Evolutionary conservation across 2,888 invertebrate species (phyloP).

Genomic region (Caenorhabditis sinica): DNA sequence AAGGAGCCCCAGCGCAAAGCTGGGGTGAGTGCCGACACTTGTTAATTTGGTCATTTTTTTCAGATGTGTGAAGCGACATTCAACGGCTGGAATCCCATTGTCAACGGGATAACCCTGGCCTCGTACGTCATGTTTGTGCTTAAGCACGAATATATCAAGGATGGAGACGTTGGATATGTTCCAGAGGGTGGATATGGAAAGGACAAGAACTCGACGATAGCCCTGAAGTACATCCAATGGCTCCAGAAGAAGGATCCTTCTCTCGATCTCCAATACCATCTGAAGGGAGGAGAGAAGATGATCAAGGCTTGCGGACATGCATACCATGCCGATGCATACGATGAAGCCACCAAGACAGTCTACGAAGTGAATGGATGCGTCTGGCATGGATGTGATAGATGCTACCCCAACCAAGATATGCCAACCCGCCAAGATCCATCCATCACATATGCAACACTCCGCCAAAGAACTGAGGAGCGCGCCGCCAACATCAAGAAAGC

Average conservation of each 20-base stretch:
- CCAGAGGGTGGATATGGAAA: not conserved
- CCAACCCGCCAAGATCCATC: not conserved
- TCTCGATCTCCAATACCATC: not conserved
- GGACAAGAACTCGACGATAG: not conserved
- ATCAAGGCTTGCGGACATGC: not conserved
- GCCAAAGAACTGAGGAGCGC: no score
- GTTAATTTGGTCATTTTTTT: no score
- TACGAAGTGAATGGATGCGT: conserved; percentile 7
- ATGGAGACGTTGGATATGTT: not conserved
- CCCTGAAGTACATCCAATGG: not conserved
- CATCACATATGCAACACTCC: no score
- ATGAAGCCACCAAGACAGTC: not conserved
- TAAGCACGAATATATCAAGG: no score
- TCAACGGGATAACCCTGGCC: no score
- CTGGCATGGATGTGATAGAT: not conserved
- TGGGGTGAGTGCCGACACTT: no score
- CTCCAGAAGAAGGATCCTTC: not conserved
- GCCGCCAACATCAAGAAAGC: not conserved
- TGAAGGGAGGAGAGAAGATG: not conserved
- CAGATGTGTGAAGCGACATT: no score
- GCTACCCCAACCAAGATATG: not conserved
- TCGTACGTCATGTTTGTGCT: no score
- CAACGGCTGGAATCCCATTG: no score
- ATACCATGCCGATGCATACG: not conserved
- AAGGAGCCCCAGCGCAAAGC: no score